Evolutionary conservation across 2,113 vertebrate species (phyloP), one percentile per base, ranked within the genome.

Genomic region (Oceanodroma tethys): DNA sequence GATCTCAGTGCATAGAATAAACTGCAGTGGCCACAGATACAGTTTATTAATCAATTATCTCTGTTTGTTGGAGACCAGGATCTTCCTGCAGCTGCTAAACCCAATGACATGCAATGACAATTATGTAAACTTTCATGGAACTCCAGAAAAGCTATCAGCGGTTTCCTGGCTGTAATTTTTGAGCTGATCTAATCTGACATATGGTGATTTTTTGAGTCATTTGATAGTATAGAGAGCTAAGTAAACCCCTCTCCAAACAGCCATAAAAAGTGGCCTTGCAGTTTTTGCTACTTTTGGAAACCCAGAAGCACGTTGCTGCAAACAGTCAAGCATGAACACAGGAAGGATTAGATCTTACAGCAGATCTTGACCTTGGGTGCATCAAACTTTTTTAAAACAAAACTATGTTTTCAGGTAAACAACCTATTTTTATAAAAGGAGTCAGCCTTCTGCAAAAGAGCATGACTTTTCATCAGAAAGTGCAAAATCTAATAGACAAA

Each of bases 11-110:
- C 20, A 29, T 1, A 74, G 23, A 89, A 65, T 73, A 93, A 90
- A 83, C 36, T 74, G 29, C 11, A 3, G 47, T 76, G 53, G 75
- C 81, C 16, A 66, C 84, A 93, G 89, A 95, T 59, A 85, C 42
- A 82, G 74, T 93, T 93, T 86, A 85, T 90, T 95, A 97, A 91
- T 93, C 93, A 94, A 94, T 95, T 97, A 91, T 71, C 53, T 95
- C 79, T 93, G 84, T 96, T 86, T 91, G 62, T 76, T 91, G 93
- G 71, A 95, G 89, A 94, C 59, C 74, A 91, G 67, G 55, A 95
- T 90, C 89, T 88, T 95, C 47, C 74, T 95, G 94, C 89, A 93
- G 82, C 91, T 96, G 89, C 85, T 91, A 81, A 90, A 91, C 29
- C 50, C 50, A 94, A 86, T 90, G 91, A 86, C 81, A 95, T 63